Conservation (phyloP, 2,797 vertebrate genomes). For the Lateolabrax maculatus region DNA sequence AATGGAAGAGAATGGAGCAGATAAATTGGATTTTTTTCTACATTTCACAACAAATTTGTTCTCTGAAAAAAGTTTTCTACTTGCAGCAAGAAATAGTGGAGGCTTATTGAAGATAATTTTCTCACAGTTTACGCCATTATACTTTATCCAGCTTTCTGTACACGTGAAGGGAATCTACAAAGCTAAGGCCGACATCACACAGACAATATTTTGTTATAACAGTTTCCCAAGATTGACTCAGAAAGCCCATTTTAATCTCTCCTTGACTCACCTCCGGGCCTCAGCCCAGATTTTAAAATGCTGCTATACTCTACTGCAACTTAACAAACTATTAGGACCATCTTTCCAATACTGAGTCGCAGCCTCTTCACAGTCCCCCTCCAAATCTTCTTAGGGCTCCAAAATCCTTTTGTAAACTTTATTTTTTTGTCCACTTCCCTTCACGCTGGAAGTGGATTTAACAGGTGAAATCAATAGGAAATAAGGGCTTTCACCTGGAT, state of each 20-base stretch:
- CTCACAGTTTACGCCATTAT: conserved; percentile 3
- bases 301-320: neutral
- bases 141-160: conserved; percentile 4
- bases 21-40: neutral
- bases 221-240: conserved; percentile 27
- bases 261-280: conserved; percentile 26
- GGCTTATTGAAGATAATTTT: conserved; percentile 15
- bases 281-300: conserved; percentile 16
- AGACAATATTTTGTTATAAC: conserved; percentile 26
- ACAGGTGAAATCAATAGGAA: conserved; percentile 71
- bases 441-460: conserved; percentile 51
- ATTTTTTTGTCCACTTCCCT: conserved; percentile 40
- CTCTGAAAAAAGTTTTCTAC: conserved; percentile 5
- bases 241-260: conserved; percentile 41
- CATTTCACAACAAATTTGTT: conserved; percentile 10
- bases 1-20: neutral
- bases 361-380: conserved; percentile 18
- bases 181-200: neutral
- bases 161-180: conserved; percentile 5
- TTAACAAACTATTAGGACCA: conserved; percentile 36
- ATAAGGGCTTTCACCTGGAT: conserved; percentile 68
- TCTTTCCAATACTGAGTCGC: conserved; percentile 30
- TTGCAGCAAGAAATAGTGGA: neutral
- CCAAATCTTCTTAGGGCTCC: conserved; percentile 45
- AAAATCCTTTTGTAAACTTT: conserved; percentile 60